Conservation (phyloP, 2,797 vertebrate species). For the Synanceia verrucosa region DNA sequence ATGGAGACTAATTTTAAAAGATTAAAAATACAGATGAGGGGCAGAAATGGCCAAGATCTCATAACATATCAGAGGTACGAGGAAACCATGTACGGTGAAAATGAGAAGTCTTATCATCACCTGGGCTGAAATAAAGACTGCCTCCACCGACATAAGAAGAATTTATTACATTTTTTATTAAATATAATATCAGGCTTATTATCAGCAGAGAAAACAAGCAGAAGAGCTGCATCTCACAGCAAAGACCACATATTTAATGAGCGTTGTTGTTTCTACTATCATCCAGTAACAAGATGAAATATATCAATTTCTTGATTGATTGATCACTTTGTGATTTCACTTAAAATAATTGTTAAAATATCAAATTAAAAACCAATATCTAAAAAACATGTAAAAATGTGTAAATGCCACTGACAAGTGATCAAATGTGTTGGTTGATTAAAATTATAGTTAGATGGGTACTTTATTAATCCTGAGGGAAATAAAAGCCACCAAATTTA, state of each 20-base stretch:
- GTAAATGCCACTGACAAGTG: too few species aligned
- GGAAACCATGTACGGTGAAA: neutral
- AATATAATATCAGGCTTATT: neutral
- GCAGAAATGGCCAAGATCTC: neutral
- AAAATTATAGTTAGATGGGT: too few species aligned
- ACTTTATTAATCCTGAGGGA: too few species aligned
- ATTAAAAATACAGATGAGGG: neutral
- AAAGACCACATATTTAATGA: neutral
- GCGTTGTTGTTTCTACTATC: neutral
- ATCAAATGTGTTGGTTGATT: too few species aligned
- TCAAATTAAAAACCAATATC: too few species aligned
- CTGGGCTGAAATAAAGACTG: neutral
- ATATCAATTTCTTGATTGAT: neutral
- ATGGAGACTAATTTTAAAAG: neutral
- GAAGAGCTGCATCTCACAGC: neutral
- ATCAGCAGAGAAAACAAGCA: neutral
- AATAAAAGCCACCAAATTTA: too few species aligned
- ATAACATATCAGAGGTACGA: neutral
- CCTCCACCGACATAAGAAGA: neutral
- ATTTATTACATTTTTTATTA: neutral
- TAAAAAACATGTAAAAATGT: too few species aligned
- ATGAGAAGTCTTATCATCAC: neutral
- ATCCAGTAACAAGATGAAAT: neutral
- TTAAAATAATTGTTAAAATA: too few species aligned
- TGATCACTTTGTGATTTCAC: neutral